These are phyloP conservation scores for Tolypeutes matacus DNA, from an alignment of 2,797 vertebrate species.

Conservation along the genomic window DNA sequence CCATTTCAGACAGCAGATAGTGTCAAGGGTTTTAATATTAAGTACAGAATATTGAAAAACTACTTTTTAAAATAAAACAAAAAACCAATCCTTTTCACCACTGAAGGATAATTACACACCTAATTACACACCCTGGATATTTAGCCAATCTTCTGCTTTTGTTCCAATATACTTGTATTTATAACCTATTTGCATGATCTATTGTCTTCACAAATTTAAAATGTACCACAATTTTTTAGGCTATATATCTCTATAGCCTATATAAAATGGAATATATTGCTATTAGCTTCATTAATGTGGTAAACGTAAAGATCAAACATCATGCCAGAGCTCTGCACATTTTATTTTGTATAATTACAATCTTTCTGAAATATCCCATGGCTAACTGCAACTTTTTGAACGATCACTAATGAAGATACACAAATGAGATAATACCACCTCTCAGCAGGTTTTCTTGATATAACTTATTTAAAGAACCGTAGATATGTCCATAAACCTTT, in stretches of 20 bases:
- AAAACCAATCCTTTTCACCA: neutral
- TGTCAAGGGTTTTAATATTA: neutral
- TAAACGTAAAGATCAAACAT: constrained; percentile 9
- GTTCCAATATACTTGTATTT: neutral
- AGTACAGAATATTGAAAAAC: neutral
- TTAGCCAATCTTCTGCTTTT: constrained; percentile 16
- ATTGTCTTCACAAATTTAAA: constrained; percentile 5
- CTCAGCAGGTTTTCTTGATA: constrained; percentile 61
- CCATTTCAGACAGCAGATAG: neutral
- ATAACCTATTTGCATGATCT: neutral
- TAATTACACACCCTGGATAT: neutral
- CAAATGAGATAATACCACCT: neutral
- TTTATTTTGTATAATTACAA: constrained; percentile 56
- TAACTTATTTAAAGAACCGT: constrained; percentile 23
- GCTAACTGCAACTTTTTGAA: constrained; percentile 42
- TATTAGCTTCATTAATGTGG: constrained; percentile 1
- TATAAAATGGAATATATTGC: constrained; percentile 18
- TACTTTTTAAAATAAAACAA: constrained; percentile 8
- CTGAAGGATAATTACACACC: neutral
- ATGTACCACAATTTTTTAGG: neutral
- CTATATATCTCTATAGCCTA: neutral
- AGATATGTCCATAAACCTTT: neutral
- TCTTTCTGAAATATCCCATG: constrained; percentile 19
- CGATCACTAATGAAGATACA: constrained; percentile 39
- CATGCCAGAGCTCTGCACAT: neutral